A percentile compares a stretch with the other conserved stretches of the same genome.
Evolutionary conservation across 2,888 invertebrate species (phyloP).

Genomic region (Euphydryas editha): DNA sequence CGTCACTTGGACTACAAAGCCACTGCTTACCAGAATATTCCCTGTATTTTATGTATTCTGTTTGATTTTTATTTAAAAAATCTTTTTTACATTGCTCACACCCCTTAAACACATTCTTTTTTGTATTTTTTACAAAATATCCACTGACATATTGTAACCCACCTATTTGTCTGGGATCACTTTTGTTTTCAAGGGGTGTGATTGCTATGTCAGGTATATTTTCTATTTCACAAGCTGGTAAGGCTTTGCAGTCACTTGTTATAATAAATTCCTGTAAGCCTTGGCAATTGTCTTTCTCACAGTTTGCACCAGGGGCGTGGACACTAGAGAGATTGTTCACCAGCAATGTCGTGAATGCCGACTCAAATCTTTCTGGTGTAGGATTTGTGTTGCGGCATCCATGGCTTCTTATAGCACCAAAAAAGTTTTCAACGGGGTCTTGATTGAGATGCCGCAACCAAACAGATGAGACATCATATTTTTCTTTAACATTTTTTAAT

Average conservation of each 20-base stretch:
- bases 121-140: slow-evolving; percentile 37
- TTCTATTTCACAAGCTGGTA: slow-evolving; percentile 2
- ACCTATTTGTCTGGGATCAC: slow-evolving; percentile 23
- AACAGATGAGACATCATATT: no score
- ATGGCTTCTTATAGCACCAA: no score
- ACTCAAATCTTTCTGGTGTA: no score
- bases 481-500: slow-evolving; percentile 40
- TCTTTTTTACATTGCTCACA: not conserved
- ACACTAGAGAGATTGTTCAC: no score
- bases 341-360: no score
- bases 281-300: slow-evolving; percentile 33
- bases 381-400: no score
- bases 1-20: not conserved
- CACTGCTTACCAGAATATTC: not conserved
- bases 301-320: slow-evolving; percentile 41
- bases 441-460: no score
- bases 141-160: slow-evolving; percentile 35
- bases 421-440: no score
- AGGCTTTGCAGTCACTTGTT: slow-evolving; percentile 7
- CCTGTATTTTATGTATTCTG: no score
- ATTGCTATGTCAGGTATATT: slow-evolving; percentile 12
- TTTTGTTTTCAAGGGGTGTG: slow-evolving; percentile 27
- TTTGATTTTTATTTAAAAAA: no score
- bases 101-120: slow-evolving; percentile 29
- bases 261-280: slow-evolving; percentile 19